phyloP scores from a whole-genome alignment of 2,113 vertebrate species.

The Orcinus orca region DNA sequence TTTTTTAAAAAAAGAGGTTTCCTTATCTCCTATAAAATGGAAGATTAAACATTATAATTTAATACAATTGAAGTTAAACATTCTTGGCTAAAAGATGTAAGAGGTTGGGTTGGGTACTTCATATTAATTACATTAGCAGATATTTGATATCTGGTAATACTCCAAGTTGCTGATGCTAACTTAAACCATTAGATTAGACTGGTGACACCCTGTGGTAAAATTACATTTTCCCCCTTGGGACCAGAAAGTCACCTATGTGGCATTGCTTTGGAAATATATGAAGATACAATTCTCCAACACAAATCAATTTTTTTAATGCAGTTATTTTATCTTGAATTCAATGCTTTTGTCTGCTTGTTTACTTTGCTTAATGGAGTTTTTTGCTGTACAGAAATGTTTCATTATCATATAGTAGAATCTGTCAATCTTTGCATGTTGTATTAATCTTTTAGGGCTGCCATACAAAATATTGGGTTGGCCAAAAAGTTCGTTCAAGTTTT shows the following conservation, averaged over 20 bases:
- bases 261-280: neutral
- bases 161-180: neutral
- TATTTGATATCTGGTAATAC: neutral
- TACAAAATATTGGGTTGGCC: neutral
- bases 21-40: neutral
- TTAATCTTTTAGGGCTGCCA: neutral
- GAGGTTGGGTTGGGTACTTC: neutral
- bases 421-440: neutral
- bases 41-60: neutral
- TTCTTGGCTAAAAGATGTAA: constrained; percentile 7
- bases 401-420: neutral
- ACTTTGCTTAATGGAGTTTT: neutral
- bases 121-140: neutral
- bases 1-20: neutral
- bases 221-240: neutral
- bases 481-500: too few relatives aligned
- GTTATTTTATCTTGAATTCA: neutral
- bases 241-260: neutral
- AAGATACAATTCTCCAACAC: neutral
- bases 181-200: neutral
- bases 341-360: neutral
- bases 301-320: neutral
- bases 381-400: neutral
- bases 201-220: neutral
- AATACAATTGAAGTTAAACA: neutral